phyloP scores from a whole-genome alignment of 2,888 invertebrate genomes.

The Andrena bucephala region DNA sequence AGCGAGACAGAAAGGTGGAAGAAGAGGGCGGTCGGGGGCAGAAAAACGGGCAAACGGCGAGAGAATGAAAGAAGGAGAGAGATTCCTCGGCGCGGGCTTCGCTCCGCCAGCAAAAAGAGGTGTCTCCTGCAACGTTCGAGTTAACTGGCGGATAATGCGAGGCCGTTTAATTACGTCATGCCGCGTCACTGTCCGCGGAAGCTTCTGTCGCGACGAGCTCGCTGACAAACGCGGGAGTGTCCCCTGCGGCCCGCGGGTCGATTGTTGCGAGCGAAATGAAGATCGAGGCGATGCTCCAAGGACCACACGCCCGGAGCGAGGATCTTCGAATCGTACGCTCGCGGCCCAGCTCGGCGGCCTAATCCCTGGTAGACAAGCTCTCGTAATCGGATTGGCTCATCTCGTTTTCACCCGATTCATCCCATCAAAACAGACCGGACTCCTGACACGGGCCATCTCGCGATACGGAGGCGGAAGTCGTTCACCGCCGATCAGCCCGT shows the following conservation, averaged over 20 bases:
- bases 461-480: conserved; percentile 45
- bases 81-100: conserved; percentile 38
- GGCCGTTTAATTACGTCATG: conserved; percentile 70
- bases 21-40: conserved; percentile 28
- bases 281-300: background rate
- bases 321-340: background rate
- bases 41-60: conserved; percentile 50
- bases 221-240: background rate
- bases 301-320: conserved; percentile 11
- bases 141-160: conserved; percentile 72
- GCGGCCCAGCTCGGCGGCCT: too few species aligned
- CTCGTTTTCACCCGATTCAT: conserved; percentile 73
- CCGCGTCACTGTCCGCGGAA: conserved; percentile 39
- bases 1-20: conserved; percentile 33
- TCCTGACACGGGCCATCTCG: conserved; percentile 31
- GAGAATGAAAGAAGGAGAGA: conserved; percentile 55
- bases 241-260: background rate
- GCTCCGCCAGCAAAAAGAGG: conserved; percentile 40
- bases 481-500: conserved; percentile 42
- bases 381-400: conserved; percentile 76
- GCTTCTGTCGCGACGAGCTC: conserved; percentile 3
- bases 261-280: background rate
- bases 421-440: conserved; percentile 73
- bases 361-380: conserved; percentile 74
- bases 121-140: conserved; percentile 49